Evolutionary conservation across 2,113 vertebrate species (phyloP).

Genomic region (Dasyurus viverrinus): DNA sequence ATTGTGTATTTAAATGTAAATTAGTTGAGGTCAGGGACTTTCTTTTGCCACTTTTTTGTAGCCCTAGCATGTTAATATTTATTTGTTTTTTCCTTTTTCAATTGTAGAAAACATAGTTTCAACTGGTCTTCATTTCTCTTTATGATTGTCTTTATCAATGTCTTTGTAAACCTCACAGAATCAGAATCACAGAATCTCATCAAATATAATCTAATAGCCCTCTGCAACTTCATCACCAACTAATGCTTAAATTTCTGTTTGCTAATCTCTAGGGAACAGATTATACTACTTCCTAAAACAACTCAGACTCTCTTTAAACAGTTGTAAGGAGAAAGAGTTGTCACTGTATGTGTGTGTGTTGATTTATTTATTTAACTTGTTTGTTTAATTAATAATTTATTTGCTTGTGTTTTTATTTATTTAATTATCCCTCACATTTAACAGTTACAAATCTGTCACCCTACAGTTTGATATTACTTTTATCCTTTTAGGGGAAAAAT

Average conservation of each 20-base stretch:
- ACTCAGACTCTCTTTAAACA: not conserved
- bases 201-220: not conserved
- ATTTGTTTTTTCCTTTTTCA: not conserved
- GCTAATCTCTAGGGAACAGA: not conserved
- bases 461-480: not conserved
- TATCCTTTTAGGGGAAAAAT: not conserved
- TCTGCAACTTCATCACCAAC: not conserved
- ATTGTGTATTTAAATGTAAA: not conserved
- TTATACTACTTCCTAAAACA: not conserved
- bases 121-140: not conserved
- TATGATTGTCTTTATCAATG: not conserved
- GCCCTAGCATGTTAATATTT: not conserved
- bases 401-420: not conserved
- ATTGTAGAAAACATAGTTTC: too few species aligned
- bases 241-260: not conserved
- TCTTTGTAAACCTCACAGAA: not conserved
- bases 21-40: not conserved
- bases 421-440: not conserved
- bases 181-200: not conserved
- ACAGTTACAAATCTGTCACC: too few species aligned
- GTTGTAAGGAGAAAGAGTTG: not conserved
- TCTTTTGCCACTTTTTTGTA: not conserved
- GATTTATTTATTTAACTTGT: not conserved
- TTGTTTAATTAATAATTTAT: too few species aligned
- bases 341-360: not conserved